Conservation (phyloP, 2,888 invertebrate genomes). For the Drosophila aldrichi region DNA sequence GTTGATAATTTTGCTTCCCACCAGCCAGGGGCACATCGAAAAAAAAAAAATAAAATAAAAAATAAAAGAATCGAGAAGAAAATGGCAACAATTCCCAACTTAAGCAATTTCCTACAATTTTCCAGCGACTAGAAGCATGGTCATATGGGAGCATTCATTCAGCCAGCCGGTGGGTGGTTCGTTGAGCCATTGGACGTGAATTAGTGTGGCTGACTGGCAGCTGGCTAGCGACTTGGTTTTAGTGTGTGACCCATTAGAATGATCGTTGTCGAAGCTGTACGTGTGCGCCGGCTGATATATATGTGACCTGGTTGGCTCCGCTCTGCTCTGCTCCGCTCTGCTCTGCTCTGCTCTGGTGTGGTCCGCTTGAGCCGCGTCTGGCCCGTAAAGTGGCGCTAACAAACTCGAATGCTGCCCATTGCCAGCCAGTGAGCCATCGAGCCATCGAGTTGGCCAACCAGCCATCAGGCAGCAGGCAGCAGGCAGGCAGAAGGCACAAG, state of each 20-base stretch:
- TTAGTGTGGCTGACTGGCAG: conserved; percentile 61
- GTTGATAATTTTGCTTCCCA: conserved; percentile 74
- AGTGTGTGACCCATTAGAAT: conserved; percentile 80
- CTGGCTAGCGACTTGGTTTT: conserved; percentile 62
- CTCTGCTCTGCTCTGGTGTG: conserved; percentile 10
- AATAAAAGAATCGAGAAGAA: conserved; percentile 3
- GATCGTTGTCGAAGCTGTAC: conserved; percentile 77
- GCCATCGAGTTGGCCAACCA: conserved; percentile 26
- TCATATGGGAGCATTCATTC: conserved; percentile 58
- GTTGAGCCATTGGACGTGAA: conserved; percentile 71
- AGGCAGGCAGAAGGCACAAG: conserved; percentile 8
- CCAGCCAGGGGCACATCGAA: conserved; percentile 58
- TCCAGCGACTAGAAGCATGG: conserved; percentile 61
- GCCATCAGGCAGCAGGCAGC: conserved; percentile 19
- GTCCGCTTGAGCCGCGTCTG: conserved; percentile 46
- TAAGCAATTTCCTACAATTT: conserved; percentile 81
- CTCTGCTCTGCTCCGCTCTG: conserved; percentile 6
- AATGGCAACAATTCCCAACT: conserved; percentile 75
- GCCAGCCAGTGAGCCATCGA: conserved; percentile 33
- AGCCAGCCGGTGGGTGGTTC: conserved; percentile 23
- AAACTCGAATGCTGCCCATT: conserved; percentile 64
- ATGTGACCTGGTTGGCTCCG: conserved; percentile 60
- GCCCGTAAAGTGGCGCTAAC: conserved; percentile 69
- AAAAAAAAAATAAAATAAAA: too few relatives aligned
- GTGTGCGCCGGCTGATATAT: conserved; percentile 73